phyloP scores from a whole-genome alignment of 2,797 vertebrate species.

The Rousettus madagascariensis region DNA sequence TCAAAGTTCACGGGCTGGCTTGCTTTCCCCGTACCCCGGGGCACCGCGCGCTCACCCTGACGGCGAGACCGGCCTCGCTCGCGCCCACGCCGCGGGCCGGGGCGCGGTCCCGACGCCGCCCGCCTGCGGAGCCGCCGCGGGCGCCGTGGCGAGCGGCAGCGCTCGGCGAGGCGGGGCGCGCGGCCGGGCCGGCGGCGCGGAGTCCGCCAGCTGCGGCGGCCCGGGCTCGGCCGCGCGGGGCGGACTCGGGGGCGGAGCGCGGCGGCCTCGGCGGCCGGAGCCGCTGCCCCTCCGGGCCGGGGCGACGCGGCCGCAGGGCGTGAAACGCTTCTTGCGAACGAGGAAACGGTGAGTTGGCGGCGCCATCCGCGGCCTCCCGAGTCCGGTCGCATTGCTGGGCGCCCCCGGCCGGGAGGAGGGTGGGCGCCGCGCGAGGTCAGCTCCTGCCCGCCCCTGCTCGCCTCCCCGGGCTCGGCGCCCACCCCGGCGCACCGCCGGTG shows the following conservation, averaged over 20 bases:
- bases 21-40: conserved; percentile 66
- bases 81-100: conserved; percentile 83
- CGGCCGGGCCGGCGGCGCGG: conserved; percentile 62
- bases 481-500: conserved; percentile 32
- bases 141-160: conserved; percentile 63
- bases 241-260: background rate
- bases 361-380: conserved; percentile 83
- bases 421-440: background rate
- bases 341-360: conserved; percentile 89
- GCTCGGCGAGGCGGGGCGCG: conserved; percentile 82
- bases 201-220: background rate
- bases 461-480: background rate
- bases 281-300: conserved; percentile 70
- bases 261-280: background rate
- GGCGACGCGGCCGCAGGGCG: conserved; percentile 81
- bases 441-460: background rate
- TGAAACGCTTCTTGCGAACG: conserved; percentile 84
- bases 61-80: conserved; percentile 86
- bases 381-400: conserved; percentile 77
- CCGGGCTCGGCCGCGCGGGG: background rate
- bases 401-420: background rate
- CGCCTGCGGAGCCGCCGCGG: conserved; percentile 82
- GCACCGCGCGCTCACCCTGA: conserved; percentile 82
- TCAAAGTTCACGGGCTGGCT: conserved; percentile 78
- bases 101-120: conserved; percentile 84